phyloP scores from a whole-genome alignment of 2,113 vertebrate species.

The Phylloscopus trochiloides region DNA sequence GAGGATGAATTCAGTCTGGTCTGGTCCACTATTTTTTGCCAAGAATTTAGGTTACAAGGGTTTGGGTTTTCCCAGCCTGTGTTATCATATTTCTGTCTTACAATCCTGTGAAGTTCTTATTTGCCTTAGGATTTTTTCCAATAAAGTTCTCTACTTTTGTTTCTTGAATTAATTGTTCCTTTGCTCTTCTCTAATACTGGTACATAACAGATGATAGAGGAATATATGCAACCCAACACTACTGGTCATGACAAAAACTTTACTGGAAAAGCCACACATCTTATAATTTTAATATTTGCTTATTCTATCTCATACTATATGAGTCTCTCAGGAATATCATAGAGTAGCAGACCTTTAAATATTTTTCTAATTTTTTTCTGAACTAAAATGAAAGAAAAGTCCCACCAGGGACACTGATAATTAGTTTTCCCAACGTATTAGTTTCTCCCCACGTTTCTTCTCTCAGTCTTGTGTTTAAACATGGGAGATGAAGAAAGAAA shows the following conservation, averaged over 20 bases:
- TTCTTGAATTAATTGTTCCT: background rate
- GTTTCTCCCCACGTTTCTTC: background rate
- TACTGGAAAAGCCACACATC: background rate
- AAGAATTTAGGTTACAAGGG: background rate
- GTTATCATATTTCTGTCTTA: background rate
- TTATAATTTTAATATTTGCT: background rate
- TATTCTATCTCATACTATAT: background rate
- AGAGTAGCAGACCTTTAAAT: background rate
- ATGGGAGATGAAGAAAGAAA: background rate
- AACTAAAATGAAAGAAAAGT: background rate
- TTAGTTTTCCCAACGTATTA: background rate
- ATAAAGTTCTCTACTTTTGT: background rate
- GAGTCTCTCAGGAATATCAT: background rate
- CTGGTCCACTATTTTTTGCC: background rate
- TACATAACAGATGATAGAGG: background rate
- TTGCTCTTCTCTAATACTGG: background rate
- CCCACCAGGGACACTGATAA: background rate
- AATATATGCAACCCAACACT: background rate
- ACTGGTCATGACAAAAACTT: background rate
- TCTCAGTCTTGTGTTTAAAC: background rate
- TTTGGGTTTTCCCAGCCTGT: background rate
- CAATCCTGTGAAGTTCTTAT: background rate
- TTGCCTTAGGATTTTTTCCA: background rate
- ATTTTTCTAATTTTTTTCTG: background rate
- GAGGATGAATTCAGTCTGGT: background rate